Evolutionary conservation across 2,113 vertebrate genomes (phyloP).

Genomic region (Emydocephalus ijimae): DNA sequence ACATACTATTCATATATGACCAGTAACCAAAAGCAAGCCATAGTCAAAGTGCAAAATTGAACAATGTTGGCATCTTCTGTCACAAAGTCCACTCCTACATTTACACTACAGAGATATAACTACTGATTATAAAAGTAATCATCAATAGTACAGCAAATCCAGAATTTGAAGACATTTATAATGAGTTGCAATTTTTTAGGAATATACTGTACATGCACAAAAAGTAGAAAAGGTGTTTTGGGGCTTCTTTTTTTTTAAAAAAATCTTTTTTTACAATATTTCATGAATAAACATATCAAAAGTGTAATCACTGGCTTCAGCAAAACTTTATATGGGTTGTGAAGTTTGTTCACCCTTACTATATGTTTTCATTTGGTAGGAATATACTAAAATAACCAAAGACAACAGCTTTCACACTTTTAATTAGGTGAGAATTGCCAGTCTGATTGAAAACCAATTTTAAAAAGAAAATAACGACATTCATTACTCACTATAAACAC

Average conservation of each 20-base stretch:
- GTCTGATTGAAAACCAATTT: slow-evolving; percentile 26
- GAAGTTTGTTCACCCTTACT: slow-evolving; percentile 21
- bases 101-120: not conserved
- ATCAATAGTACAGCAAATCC: not conserved
- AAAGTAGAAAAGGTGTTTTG: not conserved
- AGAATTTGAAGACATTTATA: not conserved
- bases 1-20: not conserved
- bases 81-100: not conserved
- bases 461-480: slow-evolving; percentile 45
- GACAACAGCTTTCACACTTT: slow-evolving; percentile 38
- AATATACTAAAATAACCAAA: slow-evolving; percentile 20
- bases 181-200: not conserved
- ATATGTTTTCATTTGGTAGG: slow-evolving; percentile 36
- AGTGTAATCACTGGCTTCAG: not conserved
- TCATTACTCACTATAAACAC: slow-evolving; percentile 34
- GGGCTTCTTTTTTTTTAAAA: not conserved
- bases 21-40: not conserved
- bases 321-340: slow-evolving; percentile 7
- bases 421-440: slow-evolving; percentile 46
- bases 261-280: not conserved
- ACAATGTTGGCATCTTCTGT: not conserved
- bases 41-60: not conserved
- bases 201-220: not conserved
- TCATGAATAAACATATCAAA: not conserved
- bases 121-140: not conserved